Conservation (phyloP, 2,888 invertebrate species). For the Heteromyza rotundicornis region DNA sequence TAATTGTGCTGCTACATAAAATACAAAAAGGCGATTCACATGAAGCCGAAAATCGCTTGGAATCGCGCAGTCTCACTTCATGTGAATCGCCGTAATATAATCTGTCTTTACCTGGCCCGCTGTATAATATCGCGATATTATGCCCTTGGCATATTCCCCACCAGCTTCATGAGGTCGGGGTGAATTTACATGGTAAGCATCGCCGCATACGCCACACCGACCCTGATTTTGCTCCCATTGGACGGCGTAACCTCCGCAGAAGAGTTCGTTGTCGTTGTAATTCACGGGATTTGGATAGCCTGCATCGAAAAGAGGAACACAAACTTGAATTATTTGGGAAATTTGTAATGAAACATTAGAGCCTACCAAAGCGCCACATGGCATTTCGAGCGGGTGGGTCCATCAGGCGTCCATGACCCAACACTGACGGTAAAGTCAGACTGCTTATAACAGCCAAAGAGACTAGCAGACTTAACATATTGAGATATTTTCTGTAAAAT, state of each 20-base stretch:
- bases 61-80: too few relatives aligned
- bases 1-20: not conserved
- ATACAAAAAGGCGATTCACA: not conserved
- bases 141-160: constrained; percentile 84
- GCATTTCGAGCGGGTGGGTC: constrained; percentile 92
- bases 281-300: constrained; percentile 90
- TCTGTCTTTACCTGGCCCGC: constrained; percentile 82
- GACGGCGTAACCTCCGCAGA: constrained; percentile 89
- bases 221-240: constrained; percentile 88
- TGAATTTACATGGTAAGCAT: constrained; percentile 72
- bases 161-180: constrained; percentile 91
- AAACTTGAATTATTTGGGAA: too few relatives aligned
- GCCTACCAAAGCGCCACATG: constrained; percentile 96
- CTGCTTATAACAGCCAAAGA: constrained; percentile 15
- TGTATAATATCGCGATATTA: constrained; percentile 80
- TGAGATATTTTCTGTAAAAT: too few relatives aligned
- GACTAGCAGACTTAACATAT: too few relatives aligned
- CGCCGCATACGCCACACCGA: constrained; percentile 89
- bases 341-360: too few relatives aligned
- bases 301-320: too few relatives aligned
- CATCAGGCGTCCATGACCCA: constrained; percentile 86
- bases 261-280: constrained; percentile 93
- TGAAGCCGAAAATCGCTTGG: too few relatives aligned
- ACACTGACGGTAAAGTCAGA: constrained; percentile 56
- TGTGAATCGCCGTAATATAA: too few relatives aligned